Evolutionary conservation across 2,113 vertebrate species (phyloP).

Genomic region (Trachemys scripta): DNA sequence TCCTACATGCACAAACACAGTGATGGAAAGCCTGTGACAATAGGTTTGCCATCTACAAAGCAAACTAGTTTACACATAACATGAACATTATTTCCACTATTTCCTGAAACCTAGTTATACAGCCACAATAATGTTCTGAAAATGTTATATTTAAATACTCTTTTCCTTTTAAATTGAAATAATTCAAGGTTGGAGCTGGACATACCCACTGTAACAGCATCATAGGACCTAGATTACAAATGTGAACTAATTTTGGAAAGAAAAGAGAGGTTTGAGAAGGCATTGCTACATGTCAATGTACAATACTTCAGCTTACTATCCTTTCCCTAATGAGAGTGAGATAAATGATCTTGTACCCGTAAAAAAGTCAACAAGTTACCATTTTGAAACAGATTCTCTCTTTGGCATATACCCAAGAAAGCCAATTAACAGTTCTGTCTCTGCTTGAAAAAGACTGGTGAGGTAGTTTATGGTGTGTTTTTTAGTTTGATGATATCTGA

Average conservation of each 20-base stretch:
- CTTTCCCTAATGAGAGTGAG: conserved; percentile 51
- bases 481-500: background rate
- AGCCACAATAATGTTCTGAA: background rate
- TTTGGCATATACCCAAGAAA: conserved; percentile 13
- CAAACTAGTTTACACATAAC: background rate
- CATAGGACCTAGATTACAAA: background rate
- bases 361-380: conserved; percentile 71
- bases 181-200: background rate
- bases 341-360: conserved; percentile 63
- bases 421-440: conserved; percentile 60
- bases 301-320: conserved; percentile 8
- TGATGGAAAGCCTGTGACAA: background rate
- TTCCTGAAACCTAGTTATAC: background rate
- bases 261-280: conserved; percentile 54
- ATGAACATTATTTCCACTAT: background rate
- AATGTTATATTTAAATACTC: background rate
- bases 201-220: background rate
- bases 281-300: conserved; percentile 39
- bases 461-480: background rate
- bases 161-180: background rate
- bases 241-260: conserved; percentile 39
- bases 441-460: conserved; percentile 2
- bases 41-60: background rate
- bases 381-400: conserved; percentile 43
- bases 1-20: background rate